These are phyloP conservation scores for Chymomyza amoena DNA, from an alignment of 2,888 invertebrate genomes.

Conservation along the genomic window DNA sequence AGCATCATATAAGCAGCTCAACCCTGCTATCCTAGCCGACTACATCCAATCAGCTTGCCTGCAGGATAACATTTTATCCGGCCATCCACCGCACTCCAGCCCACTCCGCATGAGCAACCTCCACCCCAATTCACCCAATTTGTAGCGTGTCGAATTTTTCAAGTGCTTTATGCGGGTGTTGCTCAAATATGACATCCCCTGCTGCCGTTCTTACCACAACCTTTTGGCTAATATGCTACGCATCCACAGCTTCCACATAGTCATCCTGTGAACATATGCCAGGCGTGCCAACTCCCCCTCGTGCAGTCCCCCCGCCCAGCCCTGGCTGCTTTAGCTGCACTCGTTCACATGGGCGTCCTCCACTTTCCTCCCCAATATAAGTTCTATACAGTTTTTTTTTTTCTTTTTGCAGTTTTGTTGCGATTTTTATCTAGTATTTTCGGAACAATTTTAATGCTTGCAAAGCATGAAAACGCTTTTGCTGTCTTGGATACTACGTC, in stretches of 20 bases:
- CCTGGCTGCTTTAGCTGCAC: conserved; percentile 22
- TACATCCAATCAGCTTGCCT: conserved; percentile 61
- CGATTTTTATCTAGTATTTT: conserved; percentile 59
- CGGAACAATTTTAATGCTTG: conserved; percentile 70
- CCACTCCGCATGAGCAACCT: background rate
- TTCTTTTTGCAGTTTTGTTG: conserved; percentile 26
- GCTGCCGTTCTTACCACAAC: conserved; percentile 1
- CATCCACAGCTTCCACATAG: conserved; percentile 40
- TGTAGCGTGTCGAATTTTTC: conserved; percentile 53
- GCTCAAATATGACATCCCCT: conserved; percentile 55
- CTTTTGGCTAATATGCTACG: background rate
- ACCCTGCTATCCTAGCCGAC: background rate
- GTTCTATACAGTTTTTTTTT: conserved; percentile 14
- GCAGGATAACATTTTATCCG: conserved; percentile 22
- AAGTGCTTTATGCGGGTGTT: conserved; percentile 70
- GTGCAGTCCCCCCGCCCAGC: conserved; percentile 31
- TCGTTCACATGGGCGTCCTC: conserved; percentile 45
- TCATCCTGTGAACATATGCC: conserved; percentile 77
- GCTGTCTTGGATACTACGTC: conserved; percentile 13
- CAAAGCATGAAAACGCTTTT: conserved; percentile 73
- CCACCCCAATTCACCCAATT: conserved; percentile 48
- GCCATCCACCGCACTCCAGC: conserved; percentile 7
- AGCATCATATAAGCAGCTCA: background rate
- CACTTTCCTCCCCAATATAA: background rate
- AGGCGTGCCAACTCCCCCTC: conserved; percentile 65